These are phyloP conservation scores for Podabrus alpinus DNA, from an alignment of 2,888 invertebrate species.

Conservation along the genomic window DNA sequence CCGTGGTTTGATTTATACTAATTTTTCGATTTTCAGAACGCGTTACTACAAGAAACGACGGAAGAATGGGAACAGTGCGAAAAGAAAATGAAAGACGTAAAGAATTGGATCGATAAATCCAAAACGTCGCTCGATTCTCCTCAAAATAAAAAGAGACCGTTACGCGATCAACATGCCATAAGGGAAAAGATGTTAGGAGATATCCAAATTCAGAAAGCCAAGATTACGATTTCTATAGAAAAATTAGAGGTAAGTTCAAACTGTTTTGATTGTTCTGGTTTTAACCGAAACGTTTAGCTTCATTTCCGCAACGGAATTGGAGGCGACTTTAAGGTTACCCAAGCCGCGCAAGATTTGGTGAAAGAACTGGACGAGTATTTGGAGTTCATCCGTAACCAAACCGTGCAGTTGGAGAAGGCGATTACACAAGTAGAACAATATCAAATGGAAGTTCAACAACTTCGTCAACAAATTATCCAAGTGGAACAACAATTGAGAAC, in stretches of 20 bases:
- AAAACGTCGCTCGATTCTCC: constrained; percentile 75
- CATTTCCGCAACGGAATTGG: constrained; percentile 88
- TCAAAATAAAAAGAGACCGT: constrained; percentile 83
- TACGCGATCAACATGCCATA: constrained; percentile 83
- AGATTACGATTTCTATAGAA: constrained; percentile 85
- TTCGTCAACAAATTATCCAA: constrained; percentile 82
- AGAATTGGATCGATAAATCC: constrained; percentile 87
- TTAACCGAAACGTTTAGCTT: constrained; percentile 60
- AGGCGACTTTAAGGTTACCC: constrained; percentile 75
- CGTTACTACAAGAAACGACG: constrained; percentile 85
- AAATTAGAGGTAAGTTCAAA: constrained; percentile 76
- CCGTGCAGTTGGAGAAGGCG: constrained; percentile 71
- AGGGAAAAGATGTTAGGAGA: constrained; percentile 87
- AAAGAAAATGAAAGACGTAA: constrained; percentile 88
- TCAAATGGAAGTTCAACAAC: constrained; percentile 82
- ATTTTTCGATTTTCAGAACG: constrained; percentile 67
- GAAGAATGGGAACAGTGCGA: constrained; percentile 98
- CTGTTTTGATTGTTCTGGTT: neutral
- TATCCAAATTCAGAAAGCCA: constrained; percentile 86
- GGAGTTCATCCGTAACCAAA: constrained; percentile 66
- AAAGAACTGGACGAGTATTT: constrained; percentile 70
- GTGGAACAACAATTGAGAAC: constrained; percentile 86
- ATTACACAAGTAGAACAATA: constrained; percentile 85
- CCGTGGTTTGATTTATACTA: constrained; percentile 8
- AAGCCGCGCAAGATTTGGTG: constrained; percentile 71